Base-by-base conservation (phyloP, 1,140 invertebrate species). In the Lineus longissimus region DNA sequence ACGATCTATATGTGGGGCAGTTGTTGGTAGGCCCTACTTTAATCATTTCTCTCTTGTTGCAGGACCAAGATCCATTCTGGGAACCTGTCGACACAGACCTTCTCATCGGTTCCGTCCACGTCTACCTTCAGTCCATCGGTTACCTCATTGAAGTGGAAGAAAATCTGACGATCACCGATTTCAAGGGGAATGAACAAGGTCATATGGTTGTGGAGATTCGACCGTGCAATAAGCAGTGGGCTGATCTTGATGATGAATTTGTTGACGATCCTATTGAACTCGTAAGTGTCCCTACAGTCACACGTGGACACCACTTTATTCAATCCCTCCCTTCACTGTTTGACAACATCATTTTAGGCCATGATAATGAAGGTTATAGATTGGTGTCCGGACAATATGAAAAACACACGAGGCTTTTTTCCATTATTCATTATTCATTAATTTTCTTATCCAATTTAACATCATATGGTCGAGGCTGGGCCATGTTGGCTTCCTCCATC, bases 11-110 rank as follows among this genome's bases (percentile, higher is more conserved):
- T 51, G 19, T 27, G n/a, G 9, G 6, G 47, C 47, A 4, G 6
- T 19, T 51, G 4, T 7, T 27, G 6, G 47, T 7, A 4, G 9
- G 6, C 6, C n/a, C 9, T 23, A 23, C 9, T 51, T n/a, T 6
- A 4, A 23, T 9, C n/a, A 13, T 55, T 58, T 27, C n/a, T 56
- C 31, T 62, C 47, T 64, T 59, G 56, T 68, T 67, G 33, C 70
- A 87, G 85, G 82, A 86, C 22, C 77, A 82, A 61, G 87, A 88
- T 78, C 87, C 87, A 43, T 88, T 88, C 74, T 80, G 83, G 67
- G 86, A 88, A 68, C 79, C 85, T 30, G 71, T 84, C 0, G 82
- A 86, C 61, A 77, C 80, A 1, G 84, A 85, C 62, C 77, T 86
- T 4, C 70, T 82, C 47, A 84, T 88, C 63, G 87, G 87, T 19